phyloP scores from a whole-genome alignment of 2,113 vertebrate genomes.

The Callopanchax toddi region DNA sequence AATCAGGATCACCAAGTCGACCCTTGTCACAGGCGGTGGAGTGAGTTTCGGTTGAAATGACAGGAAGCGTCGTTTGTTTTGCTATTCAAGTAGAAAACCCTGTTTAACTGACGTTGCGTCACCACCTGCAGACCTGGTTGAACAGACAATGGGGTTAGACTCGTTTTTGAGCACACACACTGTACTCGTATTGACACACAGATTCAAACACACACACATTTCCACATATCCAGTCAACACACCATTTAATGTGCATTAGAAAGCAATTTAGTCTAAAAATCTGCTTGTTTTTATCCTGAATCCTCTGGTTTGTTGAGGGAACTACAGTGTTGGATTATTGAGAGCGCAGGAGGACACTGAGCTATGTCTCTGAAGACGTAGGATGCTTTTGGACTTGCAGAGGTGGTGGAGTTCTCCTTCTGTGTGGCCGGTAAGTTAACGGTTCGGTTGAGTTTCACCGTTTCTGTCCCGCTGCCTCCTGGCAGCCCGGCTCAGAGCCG shows the following conservation, averaged over 20 bases:
- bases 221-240: not conserved
- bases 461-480: slow-evolving; percentile 29
- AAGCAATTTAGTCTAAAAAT: not conserved
- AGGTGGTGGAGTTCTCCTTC: slow-evolving; percentile 22
- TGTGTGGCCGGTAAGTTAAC: slow-evolving; percentile 47
- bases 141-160: slow-evolving; percentile 48
- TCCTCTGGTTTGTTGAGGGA: slow-evolving; percentile 4
- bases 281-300: not conserved
- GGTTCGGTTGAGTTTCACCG: not conserved
- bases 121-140: slow-evolving; percentile 42
- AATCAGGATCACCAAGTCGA: not conserved
- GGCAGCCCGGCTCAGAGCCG: slow-evolving; percentile 32
- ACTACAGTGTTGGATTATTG: not conserved
- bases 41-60: slow-evolving; percentile 11
- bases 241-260: not conserved
- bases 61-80: slow-evolving; percentile 25
- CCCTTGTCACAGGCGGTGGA: not conserved
- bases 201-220: slow-evolving; percentile 15
- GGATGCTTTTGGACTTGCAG: slow-evolving; percentile 53
- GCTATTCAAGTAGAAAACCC: slow-evolving; percentile 57
- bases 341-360: not conserved
- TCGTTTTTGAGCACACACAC: slow-evolving; percentile 55
- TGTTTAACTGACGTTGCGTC: slow-evolving; percentile 70
- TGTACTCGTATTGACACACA: slow-evolving; percentile 27
- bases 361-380: not conserved